These are phyloP conservation scores for Lacerta bilineata DNA, from an alignment of 2,797 vertebrate species.

Conservation along the genomic window DNA sequence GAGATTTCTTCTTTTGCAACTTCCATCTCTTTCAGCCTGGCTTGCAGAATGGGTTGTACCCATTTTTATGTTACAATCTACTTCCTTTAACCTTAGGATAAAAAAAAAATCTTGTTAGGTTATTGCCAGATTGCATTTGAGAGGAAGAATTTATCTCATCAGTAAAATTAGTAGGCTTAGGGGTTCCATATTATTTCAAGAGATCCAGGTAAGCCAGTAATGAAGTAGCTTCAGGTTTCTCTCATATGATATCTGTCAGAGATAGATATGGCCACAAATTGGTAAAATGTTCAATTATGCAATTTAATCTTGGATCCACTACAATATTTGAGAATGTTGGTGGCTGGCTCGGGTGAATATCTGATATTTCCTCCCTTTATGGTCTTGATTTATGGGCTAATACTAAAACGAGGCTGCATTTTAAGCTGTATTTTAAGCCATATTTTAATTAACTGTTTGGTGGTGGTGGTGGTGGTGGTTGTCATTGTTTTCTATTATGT, in stretches of 20 bases:
- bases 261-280: background rate
- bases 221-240: background rate
- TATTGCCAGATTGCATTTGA: background rate
- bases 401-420: too few species aligned
- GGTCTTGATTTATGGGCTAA: too few species aligned
- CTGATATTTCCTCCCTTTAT: too few species aligned
- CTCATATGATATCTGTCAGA: background rate
- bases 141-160: background rate
- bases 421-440: too few species aligned
- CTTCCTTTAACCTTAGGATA: constrained; percentile 5
- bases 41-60: background rate
- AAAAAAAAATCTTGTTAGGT: background rate
- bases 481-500: too few species aligned
- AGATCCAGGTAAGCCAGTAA: background rate
- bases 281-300: background rate
- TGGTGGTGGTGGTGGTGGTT: too few species aligned
- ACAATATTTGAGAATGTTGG: background rate
- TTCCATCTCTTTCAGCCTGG: background rate
- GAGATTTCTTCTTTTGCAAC: constrained; percentile 3
- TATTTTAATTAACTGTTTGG: too few species aligned
- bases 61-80: background rate
- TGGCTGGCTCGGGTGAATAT: too few species aligned
- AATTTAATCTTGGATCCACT: background rate
- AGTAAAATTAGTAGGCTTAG: background rate
- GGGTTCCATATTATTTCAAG: background rate